These are phyloP conservation scores for Rallus limicola DNA, from an alignment of 2,113 vertebrate genomes.

Conservation along the genomic window DNA sequence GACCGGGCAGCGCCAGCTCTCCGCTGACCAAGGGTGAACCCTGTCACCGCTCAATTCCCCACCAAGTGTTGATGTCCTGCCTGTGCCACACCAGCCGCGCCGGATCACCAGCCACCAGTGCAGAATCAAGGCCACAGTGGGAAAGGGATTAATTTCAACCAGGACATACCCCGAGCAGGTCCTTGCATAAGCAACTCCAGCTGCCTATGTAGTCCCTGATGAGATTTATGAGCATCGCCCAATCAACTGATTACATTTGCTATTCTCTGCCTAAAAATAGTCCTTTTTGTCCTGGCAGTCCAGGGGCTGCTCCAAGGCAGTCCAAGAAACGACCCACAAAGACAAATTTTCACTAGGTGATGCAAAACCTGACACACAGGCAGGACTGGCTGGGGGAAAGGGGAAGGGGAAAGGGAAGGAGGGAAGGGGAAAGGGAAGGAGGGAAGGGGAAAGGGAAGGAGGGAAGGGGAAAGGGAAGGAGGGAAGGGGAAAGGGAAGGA, in stretches of 20 bases:
- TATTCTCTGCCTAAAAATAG: background rate
- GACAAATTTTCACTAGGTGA: accelerated
- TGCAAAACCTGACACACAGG: accelerated
- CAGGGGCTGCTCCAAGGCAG: accelerated
- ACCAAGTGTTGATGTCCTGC: accelerated
- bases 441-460: too few relatives aligned
- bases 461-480: too few relatives aligned
- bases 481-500: too few relatives aligned
- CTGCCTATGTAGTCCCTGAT: background rate
- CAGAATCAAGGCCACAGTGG: accelerated
- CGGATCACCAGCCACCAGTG: accelerated
- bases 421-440: too few relatives aligned
- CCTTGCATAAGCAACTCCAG: background rate
- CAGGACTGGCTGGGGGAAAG: accelerated
- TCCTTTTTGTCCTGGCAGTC: background rate
- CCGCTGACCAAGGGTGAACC: accelerated
- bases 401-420: background rate
- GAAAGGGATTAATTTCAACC: background rate
- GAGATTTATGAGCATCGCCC: background rate
- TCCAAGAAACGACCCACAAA: accelerated
- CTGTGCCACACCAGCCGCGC: background rate
- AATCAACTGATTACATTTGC: background rate
- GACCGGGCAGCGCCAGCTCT: accelerated
- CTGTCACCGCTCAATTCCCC: accelerated
- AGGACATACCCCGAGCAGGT: accelerated